Conservation (phyloP, 2,888 invertebrate genomes). For the Junonia oenone region DNA sequence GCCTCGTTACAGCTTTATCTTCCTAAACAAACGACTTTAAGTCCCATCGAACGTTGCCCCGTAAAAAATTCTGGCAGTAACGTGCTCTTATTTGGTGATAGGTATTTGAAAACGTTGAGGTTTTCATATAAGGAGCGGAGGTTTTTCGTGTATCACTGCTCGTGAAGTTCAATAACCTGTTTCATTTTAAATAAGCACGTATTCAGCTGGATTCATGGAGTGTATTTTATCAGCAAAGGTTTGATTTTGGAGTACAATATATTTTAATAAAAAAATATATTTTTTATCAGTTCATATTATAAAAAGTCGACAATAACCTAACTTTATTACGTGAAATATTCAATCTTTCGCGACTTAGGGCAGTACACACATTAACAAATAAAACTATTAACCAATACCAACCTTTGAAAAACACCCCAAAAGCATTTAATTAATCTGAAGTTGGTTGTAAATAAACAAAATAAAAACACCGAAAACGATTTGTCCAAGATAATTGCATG, state of each 20-base stretch:
- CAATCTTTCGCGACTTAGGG: too few species aligned
- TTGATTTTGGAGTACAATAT: too few species aligned
- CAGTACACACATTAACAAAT: too few species aligned
- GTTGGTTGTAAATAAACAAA: neutral
- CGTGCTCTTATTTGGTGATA: neutral
- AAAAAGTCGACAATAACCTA: too few species aligned
- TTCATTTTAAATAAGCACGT: too few species aligned
- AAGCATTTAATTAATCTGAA: neutral
- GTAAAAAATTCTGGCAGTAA: neutral
- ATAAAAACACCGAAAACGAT: neutral
- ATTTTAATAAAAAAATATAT: too few species aligned
- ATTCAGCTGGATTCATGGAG: too few species aligned
- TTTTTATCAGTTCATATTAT: too few species aligned
- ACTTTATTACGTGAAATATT: too few species aligned
- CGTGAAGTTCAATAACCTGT: neutral
- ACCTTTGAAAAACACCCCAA: too few species aligned
- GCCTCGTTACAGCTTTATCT: constrained; percentile 12
- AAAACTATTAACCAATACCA: neutral
- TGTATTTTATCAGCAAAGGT: too few species aligned
- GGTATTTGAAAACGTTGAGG: neutral
- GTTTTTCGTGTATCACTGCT: neutral
- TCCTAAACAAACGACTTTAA: constrained; percentile 14
- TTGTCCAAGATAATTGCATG: constrained; percentile 9
- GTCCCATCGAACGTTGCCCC: constrained; percentile 1
- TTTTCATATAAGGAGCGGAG: neutral